Evolutionary conservation across 2,888 invertebrate species (phyloP), one percentile per base, ranked within the genome.

Genomic region (Catonia carolina): DNA sequence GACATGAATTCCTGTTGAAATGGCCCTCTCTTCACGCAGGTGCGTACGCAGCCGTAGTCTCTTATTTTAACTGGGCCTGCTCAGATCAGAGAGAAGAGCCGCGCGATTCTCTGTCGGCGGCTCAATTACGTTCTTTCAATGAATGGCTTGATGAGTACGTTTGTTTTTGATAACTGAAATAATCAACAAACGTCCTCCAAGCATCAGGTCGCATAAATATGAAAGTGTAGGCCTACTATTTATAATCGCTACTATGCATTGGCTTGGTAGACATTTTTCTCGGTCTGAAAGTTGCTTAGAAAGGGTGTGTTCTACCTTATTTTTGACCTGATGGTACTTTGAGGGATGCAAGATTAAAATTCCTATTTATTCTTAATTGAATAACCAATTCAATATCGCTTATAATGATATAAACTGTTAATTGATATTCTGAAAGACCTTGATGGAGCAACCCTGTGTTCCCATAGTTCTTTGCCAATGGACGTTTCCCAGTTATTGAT

Each of bases 11-110:
- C 51, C 42, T 45, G 53, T 41, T 54, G 58, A 67, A 68, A 68
- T 69, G 67, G 65, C 64, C 66, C 67, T 67, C 73, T 76, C 70
- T 75, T 77, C 85, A 88, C 88, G 87, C 88, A 91, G 89, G 90
- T 90, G 89, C 90, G 89, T 89, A 91, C 90, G 91, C 91, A 91
- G 90, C 82, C 89, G 88, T 88, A 86, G 82, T 84, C 83, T 81
- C 58, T 53, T 61, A 81, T 82, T 81, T 84, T 81, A 82, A 86
- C 87, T 88, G 88, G 82, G 88, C 86, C 83, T 89, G 89, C 88
- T 86, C 89, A 81, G 81, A 81, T 78, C 59, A 53, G 57, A 56
- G 58, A 59, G 48, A 59, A 57, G 52, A 56, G 65, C 63, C 65
- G 64, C 64, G 62, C 63, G 65, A 64, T 66, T 65, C 64, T 33